Evolutionary conservation across 2,797 vertebrate genomes (phyloP), one percentile per base, ranked within the genome.

Genomic region (Sebastes trivittatus): DNA sequence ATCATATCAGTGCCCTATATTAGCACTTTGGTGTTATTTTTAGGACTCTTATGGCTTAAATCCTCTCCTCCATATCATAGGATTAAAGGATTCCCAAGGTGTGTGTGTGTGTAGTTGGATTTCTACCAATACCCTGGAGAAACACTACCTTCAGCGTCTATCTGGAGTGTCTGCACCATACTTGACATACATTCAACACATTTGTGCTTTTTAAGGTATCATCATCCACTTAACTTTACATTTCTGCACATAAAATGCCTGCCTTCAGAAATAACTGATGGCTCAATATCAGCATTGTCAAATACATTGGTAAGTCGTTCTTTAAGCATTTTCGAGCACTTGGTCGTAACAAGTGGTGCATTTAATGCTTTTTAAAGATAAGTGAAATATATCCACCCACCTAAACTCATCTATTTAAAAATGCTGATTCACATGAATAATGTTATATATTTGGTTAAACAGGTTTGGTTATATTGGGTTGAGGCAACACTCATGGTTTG

Each of bases 61-160:
- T 87, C 88, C 89, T 77, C 30, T 84, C 83, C 63, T 88, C 88
- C 86, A 85, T 90, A 82, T 92, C 90, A 90, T 46, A 71, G 85
- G 90, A 93, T 93, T 92, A 93, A 88, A 90, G 75, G 79, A 88
- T 88, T 91, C 80, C 69, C 83, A 70, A 82, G 64, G 80, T 90
- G 84, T 81, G 75, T 89, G 82, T 76, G 77, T 69, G 72, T 72
- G 75, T 71, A 62, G 79, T 30, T 78, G 87, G 76, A 89, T 86
- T 88, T 87, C 54, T 78, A 77, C 90, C 86, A 83, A 54, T 70
- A 55, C 30, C 84, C 82, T 55, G 7, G 8, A 89, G 80, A 82
- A 82, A 81, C 55, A 32, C n/a, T 81, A 73, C 77, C 75, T 78
- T 87, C 60, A 61, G 73, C 32, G 7, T 65, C 30, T 63, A 42